These are phyloP conservation scores for Varecia variegata DNA, from an alignment of 2,797 vertebrate species.

Conservation along the genomic window DNA sequence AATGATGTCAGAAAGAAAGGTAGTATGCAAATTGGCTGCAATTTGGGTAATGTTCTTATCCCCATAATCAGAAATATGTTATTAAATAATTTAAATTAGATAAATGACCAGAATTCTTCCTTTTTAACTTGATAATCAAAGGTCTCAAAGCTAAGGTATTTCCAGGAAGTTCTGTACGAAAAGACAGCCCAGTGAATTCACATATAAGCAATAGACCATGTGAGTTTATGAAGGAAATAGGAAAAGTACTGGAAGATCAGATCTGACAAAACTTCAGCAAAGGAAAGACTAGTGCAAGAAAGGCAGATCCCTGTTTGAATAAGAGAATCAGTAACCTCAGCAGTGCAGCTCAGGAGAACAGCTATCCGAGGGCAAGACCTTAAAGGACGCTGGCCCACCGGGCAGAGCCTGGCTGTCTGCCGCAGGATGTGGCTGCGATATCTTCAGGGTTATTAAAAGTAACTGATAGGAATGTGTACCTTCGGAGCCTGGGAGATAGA, in stretches of 20 bases:
- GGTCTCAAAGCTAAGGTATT: not conserved
- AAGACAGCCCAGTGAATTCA: not conserved
- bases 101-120: not conserved
- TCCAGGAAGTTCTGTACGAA: not conserved
- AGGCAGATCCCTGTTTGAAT: not conserved
- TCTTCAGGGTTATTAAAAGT: conserved; percentile 56
- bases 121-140: not conserved
- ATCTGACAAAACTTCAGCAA: not conserved
- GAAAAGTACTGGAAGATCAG: not conserved
- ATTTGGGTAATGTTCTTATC: not conserved
- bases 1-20: not conserved
- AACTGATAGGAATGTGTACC: conserved; percentile 39
- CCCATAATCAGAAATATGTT: not conserved
- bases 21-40: not conserved
- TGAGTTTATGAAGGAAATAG: not conserved
- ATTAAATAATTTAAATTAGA: not conserved
- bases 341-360: not conserved
- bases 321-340: not conserved
- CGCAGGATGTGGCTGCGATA: not conserved
- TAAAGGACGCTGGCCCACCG: not conserved
- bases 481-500: conserved; percentile 8
- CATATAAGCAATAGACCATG: not conserved
- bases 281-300: not conserved
- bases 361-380: not conserved
- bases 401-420: not conserved